Evolutionary conservation across 2,797 vertebrate genomes (phyloP).

Genomic region (Sebastes steindachneri): DNA sequence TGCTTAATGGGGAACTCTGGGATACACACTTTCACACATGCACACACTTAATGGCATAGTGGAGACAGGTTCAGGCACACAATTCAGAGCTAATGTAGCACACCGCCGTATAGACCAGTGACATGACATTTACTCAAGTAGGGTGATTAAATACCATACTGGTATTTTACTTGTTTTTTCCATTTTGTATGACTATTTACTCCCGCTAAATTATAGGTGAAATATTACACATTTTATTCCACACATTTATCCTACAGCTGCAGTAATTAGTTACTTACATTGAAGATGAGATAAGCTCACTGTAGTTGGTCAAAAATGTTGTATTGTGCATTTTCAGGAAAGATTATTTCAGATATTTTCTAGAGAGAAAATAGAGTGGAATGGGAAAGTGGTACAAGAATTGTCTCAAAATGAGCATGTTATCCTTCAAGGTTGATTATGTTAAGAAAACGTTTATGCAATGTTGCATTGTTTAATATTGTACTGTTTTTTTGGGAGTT

Average conservation of each 20-base stretch:
- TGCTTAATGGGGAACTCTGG: constrained; percentile 15
- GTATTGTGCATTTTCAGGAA: neutral
- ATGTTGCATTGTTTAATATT: neutral
- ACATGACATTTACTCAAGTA: neutral
- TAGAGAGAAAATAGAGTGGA: neutral
- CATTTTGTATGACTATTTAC: neutral
- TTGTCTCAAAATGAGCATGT: neutral
- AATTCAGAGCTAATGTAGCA: neutral
- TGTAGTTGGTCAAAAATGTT: too few species aligned
- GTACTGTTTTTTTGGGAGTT: neutral
- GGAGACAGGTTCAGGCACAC: neutral
- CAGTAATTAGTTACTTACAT: neutral
- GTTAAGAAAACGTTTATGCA: neutral
- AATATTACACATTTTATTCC: neutral
- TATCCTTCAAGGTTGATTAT: neutral
- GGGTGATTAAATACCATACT: neutral
- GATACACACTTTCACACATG: constrained; percentile 7
- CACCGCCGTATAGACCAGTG: neutral
- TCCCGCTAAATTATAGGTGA: neutral
- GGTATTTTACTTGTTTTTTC: neutral
- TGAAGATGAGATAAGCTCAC: neutral
- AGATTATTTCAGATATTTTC: neutral
- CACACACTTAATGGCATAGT: neutral
- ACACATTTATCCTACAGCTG: neutral
- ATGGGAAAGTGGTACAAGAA: rapidly evolving